Evolutionary conservation across 2,888 invertebrate species (phyloP).

Genomic region (Epinotia nisella): DNA sequence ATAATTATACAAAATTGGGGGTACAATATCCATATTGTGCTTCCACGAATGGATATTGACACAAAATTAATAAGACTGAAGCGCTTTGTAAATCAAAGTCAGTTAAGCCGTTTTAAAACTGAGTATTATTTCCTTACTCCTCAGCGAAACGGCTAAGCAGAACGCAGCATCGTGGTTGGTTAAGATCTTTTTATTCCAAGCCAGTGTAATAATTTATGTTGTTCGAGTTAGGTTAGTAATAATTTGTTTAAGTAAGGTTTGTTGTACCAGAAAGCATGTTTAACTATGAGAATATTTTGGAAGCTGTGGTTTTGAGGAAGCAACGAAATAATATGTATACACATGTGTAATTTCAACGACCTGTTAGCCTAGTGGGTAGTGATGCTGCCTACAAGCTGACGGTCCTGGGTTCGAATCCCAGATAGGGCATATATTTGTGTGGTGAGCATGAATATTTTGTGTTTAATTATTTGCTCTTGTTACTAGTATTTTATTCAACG

Average conservation of each 20-base stretch:
- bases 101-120: background rate
- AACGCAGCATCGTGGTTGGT: no score
- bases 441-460: no score
- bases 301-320: conserved; percentile 3
- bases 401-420: no score
- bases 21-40: conserved; percentile 36
- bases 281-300: conserved; percentile 21
- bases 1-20: conserved; percentile 39
- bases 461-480: no score
- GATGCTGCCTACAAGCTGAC: no score
- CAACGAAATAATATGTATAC: background rate
- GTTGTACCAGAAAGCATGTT: background rate
- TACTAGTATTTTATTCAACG: no score
- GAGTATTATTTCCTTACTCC: background rate
- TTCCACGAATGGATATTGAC: conserved; percentile 19
- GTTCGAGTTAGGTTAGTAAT: conserved; percentile 11
- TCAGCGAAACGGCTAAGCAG: background rate
- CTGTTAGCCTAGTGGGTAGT: no score
- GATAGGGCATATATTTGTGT: no score
- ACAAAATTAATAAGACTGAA: background rate
- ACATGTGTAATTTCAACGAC: no score
- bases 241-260: conserved; percentile 28
- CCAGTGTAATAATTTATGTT: conserved; percentile 33
- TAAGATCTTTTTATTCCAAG: background rate
- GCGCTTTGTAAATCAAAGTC: background rate